Base-by-base conservation (phyloP, 1,140 invertebrate genomes). In the Drosophila seguyi region DNA sequence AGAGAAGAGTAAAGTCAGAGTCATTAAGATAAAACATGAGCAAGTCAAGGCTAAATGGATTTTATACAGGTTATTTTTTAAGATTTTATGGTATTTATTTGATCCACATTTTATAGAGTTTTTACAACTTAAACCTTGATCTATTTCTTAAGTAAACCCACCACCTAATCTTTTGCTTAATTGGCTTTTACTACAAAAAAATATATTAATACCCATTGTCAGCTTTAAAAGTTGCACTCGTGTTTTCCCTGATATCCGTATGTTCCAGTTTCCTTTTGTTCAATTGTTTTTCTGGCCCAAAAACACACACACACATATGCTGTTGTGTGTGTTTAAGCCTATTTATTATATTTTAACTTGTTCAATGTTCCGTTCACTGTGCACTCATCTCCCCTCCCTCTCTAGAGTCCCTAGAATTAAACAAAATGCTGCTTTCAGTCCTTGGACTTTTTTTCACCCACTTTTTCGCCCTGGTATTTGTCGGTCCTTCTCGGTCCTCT, bases 321-420 rank as follows among this genome's bases (percentile, higher is more conserved):
- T 31, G 29, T 18, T 63, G 58, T 48, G 58, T 48, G 66, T 63
- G 31, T 71, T 72, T 59, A 60, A 79, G 66, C 79, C 75, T 76
- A 68, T 79, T 82, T 87, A 82, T 86, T 87, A 87, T 86, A 88
- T 88, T 88, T 87, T 87, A 88, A 83, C 66, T 82, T 86, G 83
- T 68, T 87, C 79, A 88, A 88, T 86, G 83, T 88, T 68, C 79
- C 67, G 77, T 86, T 75, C 60, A 83, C 57, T 69, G 75, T 71
- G 58, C 52, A 36, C 29, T 25, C 52, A 47, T 44, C 18, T 45
- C 55, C 31, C 2, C 36, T 29, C 11, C 7, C 10, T 14, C 13
- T 5, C 13, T 3, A 8, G 39, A 18, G 4, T 39, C 25, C 25
- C 41, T 50, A 16, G 59, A 65, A 68, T 63, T 45, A 63, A 63